Percentiles rank a stretch among this genome's conserved stretches.
Evolutionary conservation across 2,888 invertebrate species (phyloP).

Genomic region (Xanthorhoe spadicearia): DNA sequence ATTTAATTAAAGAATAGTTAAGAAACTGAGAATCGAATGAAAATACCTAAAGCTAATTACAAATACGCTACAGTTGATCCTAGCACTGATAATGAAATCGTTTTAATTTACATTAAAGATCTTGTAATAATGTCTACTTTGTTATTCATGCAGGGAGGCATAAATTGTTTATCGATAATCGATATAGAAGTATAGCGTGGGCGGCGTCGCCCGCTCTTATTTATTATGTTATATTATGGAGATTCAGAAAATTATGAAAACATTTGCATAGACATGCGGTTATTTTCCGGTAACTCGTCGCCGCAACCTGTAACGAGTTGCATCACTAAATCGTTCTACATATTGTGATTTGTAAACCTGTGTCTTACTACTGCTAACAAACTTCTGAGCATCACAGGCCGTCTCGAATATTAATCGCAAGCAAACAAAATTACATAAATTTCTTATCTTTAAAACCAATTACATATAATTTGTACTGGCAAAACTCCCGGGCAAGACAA

Average conservation of each 20-base stretch:
- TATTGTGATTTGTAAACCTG: background rate
- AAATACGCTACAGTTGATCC: background rate
- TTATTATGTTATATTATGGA: slow-evolving; percentile 24
- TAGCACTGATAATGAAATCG: slow-evolving; percentile 20
- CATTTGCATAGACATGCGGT: slow-evolving; percentile 20
- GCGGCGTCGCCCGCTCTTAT: slow-evolving; percentile 35
- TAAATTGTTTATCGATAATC: slow-evolving; percentile 56
- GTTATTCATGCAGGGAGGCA: slow-evolving; percentile 41
- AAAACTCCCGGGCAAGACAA: slow-evolving; percentile 23
- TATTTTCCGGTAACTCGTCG: slow-evolving; percentile 4
- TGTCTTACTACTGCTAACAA: background rate
- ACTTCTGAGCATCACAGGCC: background rate
- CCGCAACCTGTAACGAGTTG: slow-evolving; percentile 2
- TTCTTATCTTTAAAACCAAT: slow-evolving; percentile 12
- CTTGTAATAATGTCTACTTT: slow-evolving; percentile 38
- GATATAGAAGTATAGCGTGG: slow-evolving; percentile 44
- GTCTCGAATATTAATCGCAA: background rate
- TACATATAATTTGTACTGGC: slow-evolving; percentile 16
- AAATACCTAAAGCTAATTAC: background rate
- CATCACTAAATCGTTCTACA: slow-evolving; percentile 6
- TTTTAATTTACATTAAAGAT: slow-evolving; percentile 38
- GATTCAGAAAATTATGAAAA: slow-evolving; percentile 17
- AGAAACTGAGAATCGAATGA: no score
- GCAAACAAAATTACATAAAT: slow-evolving; percentile 1
- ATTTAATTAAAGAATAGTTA: no score